These are phyloP conservation scores for Ernsta delagoae DNA, from an alignment of 2,888 invertebrate genomes.

Conservation along the genomic window DNA sequence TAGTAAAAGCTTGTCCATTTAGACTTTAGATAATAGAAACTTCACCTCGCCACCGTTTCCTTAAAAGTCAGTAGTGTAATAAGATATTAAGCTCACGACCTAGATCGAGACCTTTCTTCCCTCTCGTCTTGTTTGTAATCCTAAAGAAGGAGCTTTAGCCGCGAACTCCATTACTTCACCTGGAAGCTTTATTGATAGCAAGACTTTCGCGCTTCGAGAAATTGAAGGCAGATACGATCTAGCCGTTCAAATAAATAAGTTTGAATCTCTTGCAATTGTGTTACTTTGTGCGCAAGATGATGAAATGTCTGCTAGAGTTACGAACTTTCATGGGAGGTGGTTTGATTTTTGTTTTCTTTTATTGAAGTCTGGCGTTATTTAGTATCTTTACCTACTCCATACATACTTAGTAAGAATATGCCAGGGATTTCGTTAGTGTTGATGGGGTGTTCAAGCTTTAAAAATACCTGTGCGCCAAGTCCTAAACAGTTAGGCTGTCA, in stretches of 20 bases:
- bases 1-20: too few species aligned
- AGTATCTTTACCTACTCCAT: too few species aligned
- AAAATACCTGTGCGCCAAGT: too few species aligned
- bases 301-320: background rate
- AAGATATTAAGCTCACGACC: constrained; percentile 21
- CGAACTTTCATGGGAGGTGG: background rate
- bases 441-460: too few species aligned
- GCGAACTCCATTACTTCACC: constrained; percentile 17
- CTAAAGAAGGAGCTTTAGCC: constrained; percentile 20
- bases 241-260: constrained; percentile 12
- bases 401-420: too few species aligned
- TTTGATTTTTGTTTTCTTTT: background rate
- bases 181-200: constrained; percentile 34
- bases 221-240: constrained; percentile 12
- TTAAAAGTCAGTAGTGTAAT: constrained; percentile 7
- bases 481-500: too few species aligned
- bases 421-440: too few species aligned
- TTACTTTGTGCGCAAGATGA: background rate
- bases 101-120: constrained; percentile 12
- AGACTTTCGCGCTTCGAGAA: constrained; percentile 19
- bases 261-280: constrained; percentile 1
- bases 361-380: background rate
- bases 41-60: background rate
- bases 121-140: constrained; percentile 21
- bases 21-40: background rate